Conservation (phyloP, 2,888 invertebrate species). For the Ecdyonurus torrentis region DNA sequence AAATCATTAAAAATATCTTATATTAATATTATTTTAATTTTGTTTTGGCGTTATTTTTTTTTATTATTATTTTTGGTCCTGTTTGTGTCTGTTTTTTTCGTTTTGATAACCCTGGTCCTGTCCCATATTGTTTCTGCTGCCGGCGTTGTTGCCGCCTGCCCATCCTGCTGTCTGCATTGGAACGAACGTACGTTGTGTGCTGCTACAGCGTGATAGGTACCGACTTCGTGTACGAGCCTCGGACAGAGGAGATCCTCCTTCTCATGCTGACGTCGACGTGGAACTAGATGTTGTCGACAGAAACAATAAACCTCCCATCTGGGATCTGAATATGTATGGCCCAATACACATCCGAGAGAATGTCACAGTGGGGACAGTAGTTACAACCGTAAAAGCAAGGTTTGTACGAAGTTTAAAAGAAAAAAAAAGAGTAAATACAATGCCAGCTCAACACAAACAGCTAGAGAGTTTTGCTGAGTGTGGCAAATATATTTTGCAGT, state of each 20-base stretch:
- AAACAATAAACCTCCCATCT: constrained; percentile 96
- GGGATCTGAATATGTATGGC: constrained; percentile 90
- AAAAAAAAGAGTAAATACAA: not conserved
- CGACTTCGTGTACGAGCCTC: constrained; percentile 91
- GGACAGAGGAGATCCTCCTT: constrained; percentile 84
- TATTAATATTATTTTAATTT: constrained; percentile 12
- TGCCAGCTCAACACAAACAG: not conserved
- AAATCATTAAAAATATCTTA: constrained; percentile 5
- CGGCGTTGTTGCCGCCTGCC: constrained; percentile 18
- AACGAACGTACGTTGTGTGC: not conserved
- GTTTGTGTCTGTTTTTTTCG: constrained; percentile 13
- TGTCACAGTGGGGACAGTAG: constrained; percentile 97
- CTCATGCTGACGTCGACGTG: constrained; percentile 91
- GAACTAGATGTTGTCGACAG: constrained; percentile 96
- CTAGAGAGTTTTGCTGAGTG: not conserved
- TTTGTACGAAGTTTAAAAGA: constrained; percentile 18
- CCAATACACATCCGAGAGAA: constrained; percentile 97
- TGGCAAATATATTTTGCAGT: not conserved
- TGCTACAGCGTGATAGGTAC: constrained; percentile 82
- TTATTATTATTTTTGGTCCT: constrained; percentile 7
- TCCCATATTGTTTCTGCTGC: constrained; percentile 19
- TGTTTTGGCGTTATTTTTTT: constrained; percentile 11
- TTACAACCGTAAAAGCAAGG: constrained; percentile 97
- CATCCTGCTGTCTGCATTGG: constrained; percentile 11
- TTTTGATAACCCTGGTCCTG: constrained; percentile 22